phyloP scores from a whole-genome alignment of 2,888 invertebrate genomes.

The Steromphala cineraria region DNA sequence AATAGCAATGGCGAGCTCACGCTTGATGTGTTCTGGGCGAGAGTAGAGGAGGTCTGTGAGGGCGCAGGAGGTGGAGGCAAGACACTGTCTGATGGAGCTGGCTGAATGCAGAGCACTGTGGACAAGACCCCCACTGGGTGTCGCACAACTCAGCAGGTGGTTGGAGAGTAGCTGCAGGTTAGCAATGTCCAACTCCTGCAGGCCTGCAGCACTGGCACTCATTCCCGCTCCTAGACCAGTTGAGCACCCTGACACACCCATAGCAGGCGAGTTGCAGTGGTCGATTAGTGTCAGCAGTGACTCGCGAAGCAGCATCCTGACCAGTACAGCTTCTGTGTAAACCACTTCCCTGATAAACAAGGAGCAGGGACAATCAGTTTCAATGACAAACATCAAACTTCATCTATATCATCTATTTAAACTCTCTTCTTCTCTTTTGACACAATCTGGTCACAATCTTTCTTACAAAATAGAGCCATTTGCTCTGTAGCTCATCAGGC shows the following conservation, averaged over 20 bases:
- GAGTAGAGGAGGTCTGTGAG: conserved; percentile 69
- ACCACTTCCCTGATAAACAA: conserved; percentile 68
- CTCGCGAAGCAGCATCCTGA: conserved; percentile 70
- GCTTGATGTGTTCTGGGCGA: conserved; percentile 62
- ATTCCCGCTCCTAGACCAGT: conserved; percentile 63
- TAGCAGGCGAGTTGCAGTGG: conserved; percentile 72
- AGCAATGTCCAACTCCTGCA: conserved; percentile 74
- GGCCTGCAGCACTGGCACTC: conserved; percentile 68
- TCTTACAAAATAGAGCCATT: no score
- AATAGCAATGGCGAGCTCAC: conserved; percentile 71
- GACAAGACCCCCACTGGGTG: conserved; percentile 56
- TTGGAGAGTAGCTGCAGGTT: conserved; percentile 74
- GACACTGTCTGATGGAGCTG: conserved; percentile 58
- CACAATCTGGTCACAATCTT: no score
- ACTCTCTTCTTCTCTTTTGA: no score
- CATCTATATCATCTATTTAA: no score
- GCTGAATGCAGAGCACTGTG: conserved; percentile 20
- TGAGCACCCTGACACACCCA: conserved; percentile 63
- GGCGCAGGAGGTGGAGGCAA: conserved; percentile 57
- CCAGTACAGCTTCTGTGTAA: conserved; percentile 66
- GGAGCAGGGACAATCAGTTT: no score
- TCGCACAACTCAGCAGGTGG: conserved; percentile 66
- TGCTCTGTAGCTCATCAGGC: no score
- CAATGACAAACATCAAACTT: no score
- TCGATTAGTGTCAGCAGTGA: conserved; percentile 71